Conservation (phyloP, 2,888 invertebrate genomes). For the Nemotelus nigrinus region DNA sequence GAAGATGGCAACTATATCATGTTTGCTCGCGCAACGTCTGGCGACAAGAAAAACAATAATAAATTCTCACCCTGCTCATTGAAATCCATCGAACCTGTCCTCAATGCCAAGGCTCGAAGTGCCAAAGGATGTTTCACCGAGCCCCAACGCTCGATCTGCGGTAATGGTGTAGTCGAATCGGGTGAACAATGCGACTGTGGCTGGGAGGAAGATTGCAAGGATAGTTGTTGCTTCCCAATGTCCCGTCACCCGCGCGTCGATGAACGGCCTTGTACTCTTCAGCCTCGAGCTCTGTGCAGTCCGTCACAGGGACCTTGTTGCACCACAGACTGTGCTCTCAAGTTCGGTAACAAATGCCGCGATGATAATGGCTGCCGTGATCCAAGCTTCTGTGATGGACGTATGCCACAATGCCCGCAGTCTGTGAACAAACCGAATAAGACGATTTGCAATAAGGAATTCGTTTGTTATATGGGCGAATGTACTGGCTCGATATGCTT, state of each 20-base stretch:
- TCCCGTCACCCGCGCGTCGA: slow-evolving; percentile 78
- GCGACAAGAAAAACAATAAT: slow-evolving; percentile 97
- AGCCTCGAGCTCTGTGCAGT: slow-evolving; percentile 69
- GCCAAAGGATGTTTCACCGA: slow-evolving; percentile 94
- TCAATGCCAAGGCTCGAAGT: slow-evolving; percentile 90
- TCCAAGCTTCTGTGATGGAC: slow-evolving; percentile 90
- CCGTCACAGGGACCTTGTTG: slow-evolving; percentile 91
- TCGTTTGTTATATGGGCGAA: slow-evolving; percentile 95
- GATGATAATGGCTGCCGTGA: slow-evolving; percentile 94
- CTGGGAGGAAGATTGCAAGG: slow-evolving; percentile 95
- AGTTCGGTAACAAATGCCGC: slow-evolving; percentile 88
- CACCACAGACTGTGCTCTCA: slow-evolving; percentile 83
- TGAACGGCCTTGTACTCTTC: slow-evolving; percentile 87
- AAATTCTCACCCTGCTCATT: slow-evolving; percentile 95
- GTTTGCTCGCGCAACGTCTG: slow-evolving; percentile 98
- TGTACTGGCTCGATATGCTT: slow-evolving; percentile 98
- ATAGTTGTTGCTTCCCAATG: slow-evolving; percentile 93
- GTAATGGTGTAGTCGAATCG: slow-evolving; percentile 96
- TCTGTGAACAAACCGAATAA: slow-evolving; percentile 93
- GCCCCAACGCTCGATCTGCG: slow-evolving; percentile 94
- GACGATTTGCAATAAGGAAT: slow-evolving; percentile 95
- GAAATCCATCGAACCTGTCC: slow-evolving; percentile 89
- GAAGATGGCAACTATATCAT: slow-evolving; percentile 99
- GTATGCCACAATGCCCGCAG: slow-evolving; percentile 89
- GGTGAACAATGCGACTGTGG: slow-evolving; percentile 99